These are phyloP conservation scores for Mythimna impura DNA, from an alignment of 2,888 invertebrate genomes.

Conservation along the genomic window DNA sequence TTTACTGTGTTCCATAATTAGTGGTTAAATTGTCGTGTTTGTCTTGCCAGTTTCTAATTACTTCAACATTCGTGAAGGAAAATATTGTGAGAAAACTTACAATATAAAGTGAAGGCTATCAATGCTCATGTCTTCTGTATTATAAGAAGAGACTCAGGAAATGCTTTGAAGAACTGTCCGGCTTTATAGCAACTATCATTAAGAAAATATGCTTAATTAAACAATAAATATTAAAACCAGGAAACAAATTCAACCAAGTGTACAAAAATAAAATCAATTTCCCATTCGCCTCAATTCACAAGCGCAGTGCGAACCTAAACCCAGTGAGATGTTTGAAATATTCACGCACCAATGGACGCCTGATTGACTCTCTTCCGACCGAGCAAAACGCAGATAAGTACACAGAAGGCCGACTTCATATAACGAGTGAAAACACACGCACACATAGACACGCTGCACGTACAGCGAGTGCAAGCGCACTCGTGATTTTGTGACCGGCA, in stretches of 20 bases:
- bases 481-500: not conserved
- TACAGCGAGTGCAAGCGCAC: not conserved
- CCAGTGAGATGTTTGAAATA: constrained; percentile 47
- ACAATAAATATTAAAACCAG: not conserved
- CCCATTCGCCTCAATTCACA: not conserved
- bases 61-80: not conserved
- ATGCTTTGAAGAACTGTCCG: too few relatives aligned
- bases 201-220: not conserved
- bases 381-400: not conserved
- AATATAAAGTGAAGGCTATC: too few relatives aligned
- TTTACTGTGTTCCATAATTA: not conserved
- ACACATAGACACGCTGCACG: not conserved
- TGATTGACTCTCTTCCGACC: constrained; percentile 59
- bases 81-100: not conserved
- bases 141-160: too few relatives aligned
- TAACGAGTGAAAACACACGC: not conserved
- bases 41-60: not conserved
- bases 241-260: not conserved
- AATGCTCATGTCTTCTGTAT: too few relatives aligned
- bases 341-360: constrained; percentile 53
- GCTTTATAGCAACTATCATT: too few relatives aligned
- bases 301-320: constrained; percentile 38
- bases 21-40: not conserved
- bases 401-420: constrained; percentile 12
- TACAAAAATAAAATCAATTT: not conserved